Evolutionary conservation across 2,797 vertebrate genomes (phyloP), one percentile per base, ranked within the genome.

Genomic region (Clarias platycephalus): DNA sequence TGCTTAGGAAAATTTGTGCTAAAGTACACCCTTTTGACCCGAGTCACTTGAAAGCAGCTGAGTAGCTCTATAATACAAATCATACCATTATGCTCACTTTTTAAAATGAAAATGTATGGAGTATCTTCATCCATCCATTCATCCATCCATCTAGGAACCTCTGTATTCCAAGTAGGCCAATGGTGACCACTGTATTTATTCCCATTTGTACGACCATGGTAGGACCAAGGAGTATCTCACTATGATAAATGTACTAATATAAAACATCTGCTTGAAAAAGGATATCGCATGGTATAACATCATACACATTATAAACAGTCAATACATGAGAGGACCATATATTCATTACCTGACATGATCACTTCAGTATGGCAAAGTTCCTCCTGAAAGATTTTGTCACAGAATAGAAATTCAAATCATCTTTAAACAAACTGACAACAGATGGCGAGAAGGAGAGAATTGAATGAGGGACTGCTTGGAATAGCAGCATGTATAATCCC

Each of bases 371-470:
- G 55, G 31, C 62, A 78, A 83, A 66, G 62, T 68, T 82, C 82
- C 75, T 88, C 83, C 76, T 74, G 34, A 80, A 86, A 86, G 76
- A 89, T 88, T 86, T 85, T 82, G 78, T 71, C 81, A 88, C 88
- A 88, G 87, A 82, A 88, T 62, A 44, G 67, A 5, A 53, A 66
- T 66, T 84, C 70, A 64, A 74, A 85, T 55, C 44, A 13, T 20
- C n/a, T 67, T 22, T 26, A 53, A 67, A 34, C 75, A 89, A 86
- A 88, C 86, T 77, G 75, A 83, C 86, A 88, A 84, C 90, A 91
- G 90, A 90, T 89, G 89, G 89, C 49, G 74, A 53, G 49, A 84
- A 84, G 78, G 31, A 86, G 37, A 84, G n/a, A 82, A 70, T 58
- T 75, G 78, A 79, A 82, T 60, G 57, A 66, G 31, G 68, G 82